Evolutionary conservation across 2,113 vertebrate genomes (phyloP), one percentile per base, ranked within the genome.

Genomic region (Lota lota): DNA sequence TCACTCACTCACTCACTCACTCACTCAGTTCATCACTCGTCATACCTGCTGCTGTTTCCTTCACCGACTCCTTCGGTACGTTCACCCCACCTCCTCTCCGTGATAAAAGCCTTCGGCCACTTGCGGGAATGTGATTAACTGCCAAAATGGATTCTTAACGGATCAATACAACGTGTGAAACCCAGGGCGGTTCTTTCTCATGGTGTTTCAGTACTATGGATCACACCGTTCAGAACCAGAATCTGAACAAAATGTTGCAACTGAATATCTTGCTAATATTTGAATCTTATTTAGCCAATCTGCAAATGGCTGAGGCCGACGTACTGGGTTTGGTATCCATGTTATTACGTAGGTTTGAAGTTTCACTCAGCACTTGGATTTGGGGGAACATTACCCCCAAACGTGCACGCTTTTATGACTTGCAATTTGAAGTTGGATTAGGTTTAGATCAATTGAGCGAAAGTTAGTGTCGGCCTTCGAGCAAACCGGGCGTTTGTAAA

Each of bases 121-220:
- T 20, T 60, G 66, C 63, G 76, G 36, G 78, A 73, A 92, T 92
- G 87, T 67, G 81, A 89, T 93, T 91, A 90, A 83, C 80, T 84
- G 77, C 73, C 87, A 81, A 89, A 81, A 73, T 89, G 80, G 68
- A 88, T 85, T 89, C 67, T 72, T 76, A 73, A 61, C 63, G 22
- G 71, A 88, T 88, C 86, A 74, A 91, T 92, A 51, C 14, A 75
- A 75, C 79, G 81, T 87, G 82, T 79, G 84, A 84, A 69, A 12
- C 22, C 65, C 70, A 75, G 60, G 66, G 70, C 60, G 64, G 18
- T 53, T 53, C 66, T 81, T 81, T 81, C 71, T 71, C 68, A 83
- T 72, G 77, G 83, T 66, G 72, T 74, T 79, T 57, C 28, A 33
- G 28, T 28, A 66, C 64, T 66, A 16, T 62, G 57, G 17, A n/a